phyloP scores from a whole-genome alignment of 2,113 vertebrate species.

The Zosterops borbonicus region DNA sequence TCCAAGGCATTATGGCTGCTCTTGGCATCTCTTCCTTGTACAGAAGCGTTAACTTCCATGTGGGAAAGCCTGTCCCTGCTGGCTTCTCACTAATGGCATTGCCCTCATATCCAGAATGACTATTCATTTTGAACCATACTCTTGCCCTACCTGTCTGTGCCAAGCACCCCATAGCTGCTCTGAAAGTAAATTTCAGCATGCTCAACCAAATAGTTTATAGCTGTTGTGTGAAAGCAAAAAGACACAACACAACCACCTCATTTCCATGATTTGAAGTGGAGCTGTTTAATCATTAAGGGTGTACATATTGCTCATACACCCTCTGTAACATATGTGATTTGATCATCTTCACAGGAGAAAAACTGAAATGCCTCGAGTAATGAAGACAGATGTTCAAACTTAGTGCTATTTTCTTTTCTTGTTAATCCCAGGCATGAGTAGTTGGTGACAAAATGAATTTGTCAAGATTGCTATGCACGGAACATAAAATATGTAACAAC shows the following conservation, averaged over 20 bases:
- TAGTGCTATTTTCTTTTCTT: slow-evolving; percentile 82
- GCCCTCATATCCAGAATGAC: not conserved
- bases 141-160: not conserved
- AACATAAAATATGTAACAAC: slow-evolving; percentile 46
- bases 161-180: not conserved
- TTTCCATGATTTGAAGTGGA: not conserved
- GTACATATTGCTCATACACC: not conserved
- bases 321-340: not conserved
- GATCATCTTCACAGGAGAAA: not conserved
- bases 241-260: not conserved
- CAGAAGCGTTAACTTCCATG: not conserved
- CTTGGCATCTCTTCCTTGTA: not conserved
- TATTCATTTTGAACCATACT: not conserved
- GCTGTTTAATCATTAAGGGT: not conserved
- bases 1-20: not conserved
- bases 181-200: not conserved
- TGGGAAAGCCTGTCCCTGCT: not conserved
- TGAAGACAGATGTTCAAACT: slow-evolving; percentile 33
- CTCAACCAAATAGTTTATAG: not conserved
- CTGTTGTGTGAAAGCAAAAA: not conserved
- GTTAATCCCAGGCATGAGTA: slow-evolving; percentile 77
- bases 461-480: slow-evolving; percentile 77
- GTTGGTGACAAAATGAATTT: slow-evolving; percentile 83
- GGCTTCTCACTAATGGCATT: not conserved
- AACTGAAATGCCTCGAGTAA: not conserved